A percentile compares a stretch with the other conserved stretches of the same genome.
Conservation (phyloP, 2,113 vertebrate species). For the Chelonoidis abingdonii region DNA sequence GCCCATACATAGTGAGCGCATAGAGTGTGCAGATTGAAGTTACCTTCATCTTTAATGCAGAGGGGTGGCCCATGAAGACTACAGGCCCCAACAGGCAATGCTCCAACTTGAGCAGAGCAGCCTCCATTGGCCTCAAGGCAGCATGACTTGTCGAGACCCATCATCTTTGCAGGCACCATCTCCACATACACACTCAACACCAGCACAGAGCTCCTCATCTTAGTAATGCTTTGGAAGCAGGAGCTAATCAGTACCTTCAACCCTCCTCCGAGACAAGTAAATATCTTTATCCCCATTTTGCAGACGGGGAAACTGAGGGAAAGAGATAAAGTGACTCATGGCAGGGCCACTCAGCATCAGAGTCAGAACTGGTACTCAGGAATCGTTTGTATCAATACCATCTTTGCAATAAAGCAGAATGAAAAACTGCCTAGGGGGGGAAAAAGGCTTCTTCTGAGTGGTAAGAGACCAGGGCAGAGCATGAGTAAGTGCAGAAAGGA, state of each 20-base stretch:
- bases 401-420: not conserved
- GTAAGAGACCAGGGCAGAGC: not conserved
- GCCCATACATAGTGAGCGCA: not conserved
- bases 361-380: not conserved
- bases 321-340: not conserved
- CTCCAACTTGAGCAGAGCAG: not conserved
- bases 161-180: not conserved
- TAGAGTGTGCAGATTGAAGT: not conserved
- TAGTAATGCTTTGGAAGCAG: not conserved
- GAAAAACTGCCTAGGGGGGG: not conserved
- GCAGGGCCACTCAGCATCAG: not conserved
- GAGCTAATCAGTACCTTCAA: not conserved
- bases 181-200: not conserved
- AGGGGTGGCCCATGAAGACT: not conserved
- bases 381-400: not conserved
- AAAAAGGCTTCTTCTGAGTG: not conserved
- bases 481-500: not conserved
- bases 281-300: not conserved
- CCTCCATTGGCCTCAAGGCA: not conserved
- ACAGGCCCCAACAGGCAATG: not conserved
- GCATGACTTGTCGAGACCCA: not conserved
- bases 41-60: not conserved
- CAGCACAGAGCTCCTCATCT: accelerated
- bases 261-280: not conserved
- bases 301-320: not conserved